Evolutionary conservation across 2,113 vertebrate genomes (phyloP).

Genomic region (Hypocryptadius cinnamomeus): DNA sequence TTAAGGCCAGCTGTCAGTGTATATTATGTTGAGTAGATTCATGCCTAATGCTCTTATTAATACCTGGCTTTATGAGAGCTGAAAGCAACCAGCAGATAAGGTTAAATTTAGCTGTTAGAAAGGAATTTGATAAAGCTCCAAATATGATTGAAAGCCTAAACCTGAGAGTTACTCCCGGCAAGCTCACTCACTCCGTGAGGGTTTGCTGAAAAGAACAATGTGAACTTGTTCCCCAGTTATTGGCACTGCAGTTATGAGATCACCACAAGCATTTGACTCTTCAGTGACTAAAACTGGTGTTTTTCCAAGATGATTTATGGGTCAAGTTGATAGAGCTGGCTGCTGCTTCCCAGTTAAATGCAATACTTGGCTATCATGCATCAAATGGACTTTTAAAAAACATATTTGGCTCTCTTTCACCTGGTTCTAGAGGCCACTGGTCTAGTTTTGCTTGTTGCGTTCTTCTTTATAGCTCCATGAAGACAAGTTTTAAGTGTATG

Average conservation of each 20-base stretch:
- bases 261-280: neutral
- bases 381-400: neutral
- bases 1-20: conserved; percentile 44
- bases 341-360: neutral
- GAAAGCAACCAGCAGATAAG: conserved; percentile 27
- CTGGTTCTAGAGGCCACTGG: neutral
- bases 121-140: neutral
- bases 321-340: neutral
- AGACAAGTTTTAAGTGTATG: neutral
- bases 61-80: conserved; percentile 47
- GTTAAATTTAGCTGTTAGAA: conserved; percentile 23
- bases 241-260: neutral
- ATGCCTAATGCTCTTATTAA: conserved; percentile 48
- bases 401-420: neutral
- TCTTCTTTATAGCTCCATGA: neutral
- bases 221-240: neutral
- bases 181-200: neutral
- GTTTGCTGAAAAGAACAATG: neutral
- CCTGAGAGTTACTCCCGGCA: neutral
- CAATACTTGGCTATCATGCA: fast-evolving
- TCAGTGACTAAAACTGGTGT: neutral
- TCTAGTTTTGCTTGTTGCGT: neutral
- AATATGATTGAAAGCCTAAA: conserved; percentile 5
- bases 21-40: conserved; percentile 49
- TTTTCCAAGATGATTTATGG: neutral